Conservation (phyloP, 2,797 vertebrate species). For the Eutrigla gurnardus region DNA sequence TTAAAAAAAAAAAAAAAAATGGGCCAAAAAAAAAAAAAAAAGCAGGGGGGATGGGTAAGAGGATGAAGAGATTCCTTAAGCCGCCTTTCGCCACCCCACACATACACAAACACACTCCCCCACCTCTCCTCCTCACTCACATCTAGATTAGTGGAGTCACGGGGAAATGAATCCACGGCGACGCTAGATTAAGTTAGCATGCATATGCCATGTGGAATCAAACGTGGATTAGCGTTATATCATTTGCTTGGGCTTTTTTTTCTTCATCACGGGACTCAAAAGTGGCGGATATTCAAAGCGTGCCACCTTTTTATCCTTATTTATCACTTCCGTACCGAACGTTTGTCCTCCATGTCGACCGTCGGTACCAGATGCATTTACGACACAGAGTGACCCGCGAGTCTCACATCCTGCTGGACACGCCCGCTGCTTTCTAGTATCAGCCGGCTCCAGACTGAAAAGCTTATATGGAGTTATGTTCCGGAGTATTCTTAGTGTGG, state of each 20-base stretch:
- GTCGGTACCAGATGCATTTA: slow-evolving; percentile 63
- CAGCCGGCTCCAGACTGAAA: slow-evolving; percentile 43
- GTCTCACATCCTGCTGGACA: slow-evolving; percentile 46
- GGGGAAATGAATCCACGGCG: slow-evolving; percentile 28
- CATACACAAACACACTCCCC: slow-evolving; percentile 57
- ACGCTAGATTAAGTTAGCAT: slow-evolving; percentile 27
- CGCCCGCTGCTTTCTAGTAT: slow-evolving; percentile 43
- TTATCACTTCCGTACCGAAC: slow-evolving; percentile 62
- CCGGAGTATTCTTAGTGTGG: slow-evolving; percentile 40
- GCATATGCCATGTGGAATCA: slow-evolving; percentile 5
- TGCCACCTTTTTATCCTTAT: slow-evolving; percentile 62
- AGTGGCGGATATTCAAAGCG: slow-evolving; percentile 41
- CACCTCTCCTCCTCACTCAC: slow-evolving; percentile 34
- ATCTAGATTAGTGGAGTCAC: slow-evolving; percentile 58
- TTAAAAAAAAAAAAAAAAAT: slow-evolving; percentile 69
- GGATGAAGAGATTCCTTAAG: slow-evolving; percentile 73
- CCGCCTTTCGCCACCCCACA: slow-evolving; percentile 48
- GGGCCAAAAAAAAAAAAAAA: slow-evolving; percentile 63
- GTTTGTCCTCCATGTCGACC: slow-evolving; percentile 65
- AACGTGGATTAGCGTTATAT: slow-evolving; percentile 37
- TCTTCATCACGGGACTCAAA: slow-evolving; percentile 44
- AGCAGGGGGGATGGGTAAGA: slow-evolving; percentile 53
- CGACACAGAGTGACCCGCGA: slow-evolving; percentile 32
- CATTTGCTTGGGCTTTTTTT: slow-evolving; percentile 25
- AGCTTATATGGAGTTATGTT: slow-evolving; percentile 39